Evolutionary conservation across 2,113 vertebrate species (phyloP), one percentile per base, ranked within the genome.

Genomic region (Clarias gariepinus): DNA sequence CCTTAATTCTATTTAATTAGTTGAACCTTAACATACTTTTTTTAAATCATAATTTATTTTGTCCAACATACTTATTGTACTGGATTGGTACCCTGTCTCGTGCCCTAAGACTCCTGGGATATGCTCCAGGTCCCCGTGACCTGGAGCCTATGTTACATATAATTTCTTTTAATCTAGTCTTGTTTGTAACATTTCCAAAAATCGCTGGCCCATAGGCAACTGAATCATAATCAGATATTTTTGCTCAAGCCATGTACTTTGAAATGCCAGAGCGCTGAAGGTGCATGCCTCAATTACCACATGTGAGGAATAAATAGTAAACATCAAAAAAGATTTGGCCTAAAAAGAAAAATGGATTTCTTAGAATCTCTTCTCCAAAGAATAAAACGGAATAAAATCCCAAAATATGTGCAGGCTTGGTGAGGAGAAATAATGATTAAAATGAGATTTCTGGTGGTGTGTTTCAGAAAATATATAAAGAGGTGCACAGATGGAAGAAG

Each of bases 171-270:
- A 68, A 47, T 63, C 47, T 79, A 79, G 86, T 64, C 81, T 25
- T 23, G 77, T 90, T 89, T 90, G 89, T 90, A 89, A 89, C 90
- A 85, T 89, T 73, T 87, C 83, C 85, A 86, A 82, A 82, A 84
- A 87, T 58, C 55, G 64, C 80, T 73, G 88, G 81, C 23, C 84
- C 83, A 81, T 85, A 91, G 92, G 91, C 91, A 92, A 91, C 92
- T 88, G 86, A 93, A 91, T 87, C 90, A 86, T 88, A 91, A 92
- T 92, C 87, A 90, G 92, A 91, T 92, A 91, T 91, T 88, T 88
- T 79, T 53, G 83, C 78, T 89, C 25, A 60, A 64, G 86, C 89
- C 81, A 84, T 89, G 73, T 87, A 82, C 91, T 92, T 90, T 90
- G 85, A 84, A 85, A 89, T 85, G 85, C 84, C 84, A 89, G 87